Evolutionary conservation across 2,888 invertebrate species (phyloP).

Genomic region (Nycteola revayana): DNA sequence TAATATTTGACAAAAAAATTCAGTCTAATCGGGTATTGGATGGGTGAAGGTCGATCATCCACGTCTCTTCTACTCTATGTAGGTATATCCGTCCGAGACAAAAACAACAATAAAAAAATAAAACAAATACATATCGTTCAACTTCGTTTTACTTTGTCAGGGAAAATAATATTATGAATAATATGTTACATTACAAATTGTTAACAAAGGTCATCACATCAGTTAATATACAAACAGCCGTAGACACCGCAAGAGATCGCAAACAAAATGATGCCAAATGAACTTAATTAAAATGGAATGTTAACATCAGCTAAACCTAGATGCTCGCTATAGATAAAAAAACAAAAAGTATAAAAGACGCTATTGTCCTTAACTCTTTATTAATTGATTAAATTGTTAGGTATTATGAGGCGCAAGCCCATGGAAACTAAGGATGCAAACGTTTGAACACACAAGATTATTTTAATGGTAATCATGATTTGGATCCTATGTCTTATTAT

Average conservation of each 20-base stretch:
- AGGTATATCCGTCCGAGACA: too few relatives aligned
- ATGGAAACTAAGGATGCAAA: not conserved
- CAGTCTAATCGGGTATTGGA: too few relatives aligned
- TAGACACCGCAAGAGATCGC: slow-evolving; percentile 17
- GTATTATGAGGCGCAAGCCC: not conserved
- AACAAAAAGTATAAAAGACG: not conserved
- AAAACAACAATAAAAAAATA: too few relatives aligned
- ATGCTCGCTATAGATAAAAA: too few relatives aligned
- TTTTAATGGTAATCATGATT: not conserved
- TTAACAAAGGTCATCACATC: slow-evolving; percentile 8
- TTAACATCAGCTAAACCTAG: slow-evolving; percentile 17
- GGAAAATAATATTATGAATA: slow-evolving; percentile 27
- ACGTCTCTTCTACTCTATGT: too few relatives aligned
- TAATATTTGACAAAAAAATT: too few relatives aligned
- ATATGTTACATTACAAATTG: slow-evolving; percentile 17
- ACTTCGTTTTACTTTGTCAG: slow-evolving; percentile 23
- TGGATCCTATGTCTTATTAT: too few relatives aligned
- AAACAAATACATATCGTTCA: slow-evolving; percentile 1
- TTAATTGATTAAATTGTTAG: not conserved
- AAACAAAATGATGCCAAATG: slow-evolving; percentile 7
- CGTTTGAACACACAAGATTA: not conserved
- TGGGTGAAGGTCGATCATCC: too few relatives aligned
- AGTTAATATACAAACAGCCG: slow-evolving; percentile 12
- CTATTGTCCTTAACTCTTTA: not conserved
- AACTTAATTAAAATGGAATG: slow-evolving; percentile 35